phyloP scores from a whole-genome alignment of 2,888 invertebrate genomes.

The Drosophila cognata region DNA sequence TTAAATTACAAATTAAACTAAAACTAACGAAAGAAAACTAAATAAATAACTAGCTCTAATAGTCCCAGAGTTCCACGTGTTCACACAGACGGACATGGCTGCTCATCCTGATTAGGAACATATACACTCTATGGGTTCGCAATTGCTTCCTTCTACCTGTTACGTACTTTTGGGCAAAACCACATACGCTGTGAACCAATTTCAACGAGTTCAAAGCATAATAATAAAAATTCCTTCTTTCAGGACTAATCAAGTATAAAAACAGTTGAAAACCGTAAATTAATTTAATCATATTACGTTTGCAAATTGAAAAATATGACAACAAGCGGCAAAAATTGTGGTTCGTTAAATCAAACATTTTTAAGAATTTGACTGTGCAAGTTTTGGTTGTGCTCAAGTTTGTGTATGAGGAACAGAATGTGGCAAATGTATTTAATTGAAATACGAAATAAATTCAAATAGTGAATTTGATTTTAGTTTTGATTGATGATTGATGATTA shows the following conservation, averaged over 20 bases:
- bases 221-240: background rate
- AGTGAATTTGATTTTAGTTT: background rate
- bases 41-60: background rate
- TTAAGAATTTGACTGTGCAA: background rate
- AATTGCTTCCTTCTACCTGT: background rate
- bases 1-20: conserved; percentile 6
- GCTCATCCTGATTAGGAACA: background rate
- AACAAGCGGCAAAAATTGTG: background rate
- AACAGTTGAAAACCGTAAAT: background rate
- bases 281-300: background rate
- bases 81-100: too few relatives aligned
- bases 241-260: background rate
- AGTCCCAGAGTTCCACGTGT: background rate
- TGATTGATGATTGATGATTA: background rate
- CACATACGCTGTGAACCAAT: too few relatives aligned
- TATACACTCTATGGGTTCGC: background rate
- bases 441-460: background rate
- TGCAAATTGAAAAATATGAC: background rate
- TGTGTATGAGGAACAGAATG: background rate
- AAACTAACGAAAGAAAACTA: background rate
- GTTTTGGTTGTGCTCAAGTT: background rate
- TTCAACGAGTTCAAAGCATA: too few relatives aligned
- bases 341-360: background rate
- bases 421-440: background rate
- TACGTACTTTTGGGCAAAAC: background rate